Evolutionary conservation across 2,888 invertebrate species (phyloP), one percentile per base, ranked within the genome.

Genomic region (Pyrochroa serraticornis): DNA sequence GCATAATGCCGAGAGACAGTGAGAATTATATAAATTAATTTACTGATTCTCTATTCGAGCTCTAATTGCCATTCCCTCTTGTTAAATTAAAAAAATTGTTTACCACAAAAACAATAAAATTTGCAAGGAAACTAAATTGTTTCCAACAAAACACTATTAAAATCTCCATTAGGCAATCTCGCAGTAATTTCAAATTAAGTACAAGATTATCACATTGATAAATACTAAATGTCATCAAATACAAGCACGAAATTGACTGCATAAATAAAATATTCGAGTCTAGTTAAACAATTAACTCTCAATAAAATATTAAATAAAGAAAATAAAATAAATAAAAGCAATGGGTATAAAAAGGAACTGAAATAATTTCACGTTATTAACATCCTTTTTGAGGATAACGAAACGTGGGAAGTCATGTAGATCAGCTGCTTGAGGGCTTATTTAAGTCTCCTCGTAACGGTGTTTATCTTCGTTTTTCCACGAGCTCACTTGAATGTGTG

Each of bases 401-500:
- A 49, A 51, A 44, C 54, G 48, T 48, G 44, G 46, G 58, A 50
- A 42, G 41, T 54, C 49, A 57, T 50, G 59, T 52, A 33, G 22
- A 22, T 55, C 12, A 45, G 34, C 32, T 36, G 48, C 38, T 48
- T 7, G 10, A 36, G 7, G 34, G 33, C 9, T 38, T 44, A 44
- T 13, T 72, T 75, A 76, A 48, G 76, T 75, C 62, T 80, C 80
- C 48, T 80, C 80, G 58, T 76, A 80, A 58, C 85, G 83, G 77
- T 85, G 86, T 68, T 86, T 86, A 75, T 91, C 91, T 78, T 93
- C 92, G 75, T 91, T 93, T 79, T 93, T 93, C 93, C 93, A 93
- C 58, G 92, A 92, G 63, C 91, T 92, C 51, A 93, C 92, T 72
- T 92, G 92, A 74, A 93, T 93, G 76, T 92, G 93, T 5, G 93